A percentile compares a stretch with the other conserved stretches of the same genome.
Evolutionary conservation across 2,797 vertebrate species (phyloP).

Genomic region (Moxostoma hubbsi): DNA sequence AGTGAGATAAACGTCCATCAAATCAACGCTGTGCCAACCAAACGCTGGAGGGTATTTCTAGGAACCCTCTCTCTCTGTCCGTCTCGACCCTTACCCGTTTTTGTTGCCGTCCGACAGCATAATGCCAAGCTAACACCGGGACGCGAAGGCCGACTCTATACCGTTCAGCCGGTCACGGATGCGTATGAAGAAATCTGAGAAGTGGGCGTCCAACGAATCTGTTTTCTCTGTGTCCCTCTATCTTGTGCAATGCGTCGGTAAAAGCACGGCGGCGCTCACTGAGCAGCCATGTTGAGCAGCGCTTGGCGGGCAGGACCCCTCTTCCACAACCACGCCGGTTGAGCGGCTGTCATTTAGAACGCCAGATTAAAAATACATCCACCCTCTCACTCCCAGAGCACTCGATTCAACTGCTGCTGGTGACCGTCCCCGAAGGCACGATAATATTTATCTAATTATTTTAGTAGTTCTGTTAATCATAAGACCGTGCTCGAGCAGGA

Average conservation of each 20-base stretch:
- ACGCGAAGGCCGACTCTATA: constrained; percentile 46
- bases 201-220: constrained; percentile 50
- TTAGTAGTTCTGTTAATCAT: too few relatives aligned
- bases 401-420: neutral
- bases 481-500: too few relatives aligned
- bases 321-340: constrained; percentile 56
- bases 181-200: constrained; percentile 55
- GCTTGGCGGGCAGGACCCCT: constrained; percentile 50
- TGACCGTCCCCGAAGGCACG: too few relatives aligned
- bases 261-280: constrained; percentile 78
- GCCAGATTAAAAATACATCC: constrained; percentile 69
- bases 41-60: constrained; percentile 50
- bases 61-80: constrained; percentile 39
- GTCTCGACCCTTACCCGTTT: constrained; percentile 86
- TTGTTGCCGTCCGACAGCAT: constrained; percentile 93
- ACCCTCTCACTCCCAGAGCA: neutral
- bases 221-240: constrained; percentile 5
- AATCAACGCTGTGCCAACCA: neutral
- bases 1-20: neutral
- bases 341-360: constrained; percentile 58
- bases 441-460: neutral
- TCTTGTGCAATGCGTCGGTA: constrained; percentile 78
- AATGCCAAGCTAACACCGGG: constrained; percentile 67
- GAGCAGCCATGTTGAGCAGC: constrained; percentile 80
- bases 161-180: constrained; percentile 49